Base-by-base conservation (phyloP, 2,113 vertebrate species). In the Cygnus buccinator region DNA sequence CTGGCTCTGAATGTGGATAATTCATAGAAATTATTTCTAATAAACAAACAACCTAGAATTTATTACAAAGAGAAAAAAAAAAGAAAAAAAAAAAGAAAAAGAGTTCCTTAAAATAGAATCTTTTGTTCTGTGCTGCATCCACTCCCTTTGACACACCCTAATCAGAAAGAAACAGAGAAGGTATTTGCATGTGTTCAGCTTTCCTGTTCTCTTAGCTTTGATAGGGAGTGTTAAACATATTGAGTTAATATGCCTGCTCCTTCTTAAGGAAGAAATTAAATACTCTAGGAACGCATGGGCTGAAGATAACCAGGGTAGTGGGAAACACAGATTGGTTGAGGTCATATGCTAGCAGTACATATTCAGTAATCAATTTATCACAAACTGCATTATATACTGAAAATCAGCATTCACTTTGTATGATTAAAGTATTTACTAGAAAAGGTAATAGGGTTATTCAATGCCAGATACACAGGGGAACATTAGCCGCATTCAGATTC, bases 21-120 rank as follows among this genome's bases (percentile, higher is more conserved):
- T 92, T 96, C 75, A 61, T 71, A 91, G 41, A 41, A 88, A 92
- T 94, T 83, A 91, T 74, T 96, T 93, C 65, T 90, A 94, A 90
- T 94, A 87, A 95, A 96, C 82, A 94, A 95, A 89, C 44, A 76
- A 78, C 5, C 0, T 46, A 65, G 33, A 95, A 66, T 46, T 4
- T 57, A 66, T 77, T 75, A 50, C 48, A 25, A 39, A 55, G 19
- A 55, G 43, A 2, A 23, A 84, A 54, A 89, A 43, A 17, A 19
- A 48, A 39, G 76, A 84, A 84, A 28, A 26, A 41, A 14, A 19
- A 54, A 35, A 2, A 23, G 76, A 54, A 89, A 79, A 43, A 15
- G 3, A 75, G 15, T 46, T 55, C 37, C 37, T 65, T 79, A 75
- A 90, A 77, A 68, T 20, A 82, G 31, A 57, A 48, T n/a, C 19